A percentile compares a stretch with the other conserved stretches of the same genome.
These are phyloP conservation scores for Aulostomus chinensis DNA, from an alignment of 2,797 vertebrate species.

Conservation along the genomic window DNA sequence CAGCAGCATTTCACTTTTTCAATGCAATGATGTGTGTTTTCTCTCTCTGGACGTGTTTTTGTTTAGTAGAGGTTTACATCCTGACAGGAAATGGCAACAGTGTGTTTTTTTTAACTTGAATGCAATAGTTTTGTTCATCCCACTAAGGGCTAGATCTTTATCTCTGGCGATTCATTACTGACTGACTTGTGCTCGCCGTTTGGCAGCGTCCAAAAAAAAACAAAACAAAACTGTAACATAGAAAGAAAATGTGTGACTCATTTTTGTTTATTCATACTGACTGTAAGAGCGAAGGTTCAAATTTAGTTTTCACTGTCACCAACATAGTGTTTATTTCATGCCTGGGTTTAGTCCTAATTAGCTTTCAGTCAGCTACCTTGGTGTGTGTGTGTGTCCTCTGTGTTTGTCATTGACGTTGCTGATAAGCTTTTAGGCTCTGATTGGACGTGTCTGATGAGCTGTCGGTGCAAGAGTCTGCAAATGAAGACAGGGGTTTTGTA, in stretches of 20 bases:
- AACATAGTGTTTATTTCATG: constrained; percentile 26
- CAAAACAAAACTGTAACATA: too few species aligned
- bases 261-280: constrained; percentile 6
- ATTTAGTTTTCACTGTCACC: constrained; percentile 5
- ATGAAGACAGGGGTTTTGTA: constrained; percentile 53
- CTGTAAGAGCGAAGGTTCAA: constrained; percentile 27
- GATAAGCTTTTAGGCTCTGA: constrained; percentile 56
- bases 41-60: background rate
- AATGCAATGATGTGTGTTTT: background rate
- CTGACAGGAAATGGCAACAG: background rate
- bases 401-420: constrained; percentile 62
- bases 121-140: constrained; percentile 29
- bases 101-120: constrained; percentile 10
- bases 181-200: constrained; percentile 14
- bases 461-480: constrained; percentile 34
- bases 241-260: too few species aligned
- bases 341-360: constrained; percentile 27
- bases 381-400: constrained; percentile 29
- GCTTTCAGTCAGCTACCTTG: constrained; percentile 29
- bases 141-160: constrained; percentile 25
- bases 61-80: constrained; percentile 3
- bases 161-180: constrained; percentile 8
- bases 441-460: constrained; percentile 59
- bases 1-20: constrained; percentile 9
- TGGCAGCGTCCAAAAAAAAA: constrained; percentile 14